Conservation (phyloP, 2,888 invertebrate species). For the Abscondita cerata region DNA sequence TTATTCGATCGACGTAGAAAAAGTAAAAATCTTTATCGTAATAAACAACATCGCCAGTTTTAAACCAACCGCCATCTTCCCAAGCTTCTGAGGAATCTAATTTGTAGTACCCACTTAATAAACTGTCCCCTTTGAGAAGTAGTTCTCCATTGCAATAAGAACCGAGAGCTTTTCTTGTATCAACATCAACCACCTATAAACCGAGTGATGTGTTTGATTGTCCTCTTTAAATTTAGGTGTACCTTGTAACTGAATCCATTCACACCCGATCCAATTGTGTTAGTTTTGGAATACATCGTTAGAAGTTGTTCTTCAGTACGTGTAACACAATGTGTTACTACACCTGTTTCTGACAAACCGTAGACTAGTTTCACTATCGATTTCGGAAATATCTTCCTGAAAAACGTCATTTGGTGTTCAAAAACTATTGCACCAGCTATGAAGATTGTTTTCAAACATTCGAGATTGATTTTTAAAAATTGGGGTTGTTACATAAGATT, state of each 20-base stretch:
- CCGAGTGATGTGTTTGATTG: neutral
- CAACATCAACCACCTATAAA: slow-evolving; percentile 59
- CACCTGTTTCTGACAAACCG: slow-evolving; percentile 51
- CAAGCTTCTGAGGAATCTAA: slow-evolving; percentile 57
- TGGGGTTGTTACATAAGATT: slow-evolving; percentile 14
- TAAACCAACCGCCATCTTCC: slow-evolving; percentile 60
- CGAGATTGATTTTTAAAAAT: slow-evolving; percentile 39
- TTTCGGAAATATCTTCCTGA: slow-evolving; percentile 52
- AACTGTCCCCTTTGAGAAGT: slow-evolving; percentile 57
- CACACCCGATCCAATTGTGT: slow-evolving; percentile 33
- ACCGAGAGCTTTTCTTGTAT: slow-evolving; percentile 58
- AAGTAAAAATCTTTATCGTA: slow-evolving; percentile 60
- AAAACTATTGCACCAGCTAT: slow-evolving; percentile 48
- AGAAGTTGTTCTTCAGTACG: neutral
- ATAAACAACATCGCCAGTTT: slow-evolving; percentile 62
- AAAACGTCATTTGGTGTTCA: slow-evolving; percentile 38
- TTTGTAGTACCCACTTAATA: slow-evolving; percentile 60
- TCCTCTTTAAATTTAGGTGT: neutral
- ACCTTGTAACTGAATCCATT: slow-evolving; percentile 49
- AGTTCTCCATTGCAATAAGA: slow-evolving; percentile 62
- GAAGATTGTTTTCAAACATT: slow-evolving; percentile 36
- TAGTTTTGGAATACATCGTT: neutral
- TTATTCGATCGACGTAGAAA: slow-evolving; percentile 61
- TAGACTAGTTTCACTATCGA: slow-evolving; percentile 49
- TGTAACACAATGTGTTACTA: neutral